Base-by-base conservation (phyloP, 64 coral and sea anemone species). In the Hydrozoanthus tunicans region DNA sequence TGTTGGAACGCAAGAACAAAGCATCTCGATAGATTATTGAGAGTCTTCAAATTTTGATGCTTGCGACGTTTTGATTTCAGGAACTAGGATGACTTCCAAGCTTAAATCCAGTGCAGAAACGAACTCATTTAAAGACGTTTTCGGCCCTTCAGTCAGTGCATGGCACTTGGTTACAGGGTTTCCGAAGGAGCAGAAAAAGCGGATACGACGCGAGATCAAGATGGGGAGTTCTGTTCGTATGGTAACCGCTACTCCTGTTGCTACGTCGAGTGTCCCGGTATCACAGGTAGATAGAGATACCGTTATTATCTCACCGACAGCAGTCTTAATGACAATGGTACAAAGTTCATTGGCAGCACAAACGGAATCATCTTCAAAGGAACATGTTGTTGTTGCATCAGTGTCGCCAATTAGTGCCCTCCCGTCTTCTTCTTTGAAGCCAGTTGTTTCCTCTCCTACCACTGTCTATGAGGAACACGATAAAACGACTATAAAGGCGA, bases 101-200 rank as follows among this genome's bases (percentile, higher is more conserved):
- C 51, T 88, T 10, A 88, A 88, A 56, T 88, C 69, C 11, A 88
- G 53, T 12, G 24, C 84, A 1, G 84, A 74, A 75, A 88, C 84
- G 61, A 59, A 73, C 68, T 74, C 84, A 12, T 88, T 88, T 24
- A 3, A 60, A 10, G 13, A 74, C 9, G 9, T 73, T 3, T 88
- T 88, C n/a, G 56, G 57, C 6, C 54, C 25, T 10, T 70, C 84
- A 0, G 69, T 88, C 55, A 88, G 56, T 17, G 84, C 68, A 88
- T 88, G 84, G 84, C 84, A 88, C 56, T 56, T 88, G 53, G 68
- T 70, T 17, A 43, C 54, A 59, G 84, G 84, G 7, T 75, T 74
- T 73, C 84, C 24, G 32, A 73, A 88, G 23, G 59, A 9, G 17
- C 10, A 8, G 7, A 88, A 88, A 25, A 88, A 59, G 66, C 69